Conservation (phyloP, 2,113 vertebrate species). For the Triplophysa dalaica region DNA sequence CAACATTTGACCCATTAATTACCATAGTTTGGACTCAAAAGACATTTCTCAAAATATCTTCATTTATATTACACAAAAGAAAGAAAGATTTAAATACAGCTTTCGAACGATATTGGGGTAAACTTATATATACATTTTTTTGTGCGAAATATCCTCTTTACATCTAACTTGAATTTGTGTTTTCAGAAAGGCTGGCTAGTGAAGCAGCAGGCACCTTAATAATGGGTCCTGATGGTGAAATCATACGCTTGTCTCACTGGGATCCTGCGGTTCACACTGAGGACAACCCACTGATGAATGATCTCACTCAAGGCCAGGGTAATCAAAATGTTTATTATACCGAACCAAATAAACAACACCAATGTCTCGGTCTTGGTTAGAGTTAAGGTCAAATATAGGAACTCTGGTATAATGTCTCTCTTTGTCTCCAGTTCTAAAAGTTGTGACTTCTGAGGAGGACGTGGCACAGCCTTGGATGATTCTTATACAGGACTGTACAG, state of each 20-base stretch:
- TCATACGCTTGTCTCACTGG: constrained; percentile 65
- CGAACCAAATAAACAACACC: constrained; percentile 14
- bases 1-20: too few species aligned
- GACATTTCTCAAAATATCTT: too few species aligned
- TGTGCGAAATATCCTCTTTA: too few species aligned
- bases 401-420: constrained; percentile 28
- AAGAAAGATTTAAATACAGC: too few species aligned
- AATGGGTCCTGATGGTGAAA: constrained; percentile 70
- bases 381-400: not conserved
- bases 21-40: too few species aligned
- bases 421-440: constrained; percentile 58
- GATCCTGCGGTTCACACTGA: constrained; percentile 42
- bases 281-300: constrained; percentile 43
- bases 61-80: too few species aligned
- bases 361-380: too few species aligned
- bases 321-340: constrained; percentile 32
- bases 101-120: too few species aligned
- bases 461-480: constrained; percentile 59
- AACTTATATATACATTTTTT: too few species aligned
- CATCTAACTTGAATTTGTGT: constrained; percentile 34
- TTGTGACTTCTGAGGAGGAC: constrained; percentile 59
- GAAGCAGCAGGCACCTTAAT: constrained; percentile 64
- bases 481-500: constrained; percentile 57
- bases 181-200: constrained; percentile 66
- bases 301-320: constrained; percentile 57